These are phyloP conservation scores for Armadillidium nasatum DNA, from an alignment of 1,140 invertebrate genomes.

Conservation along the genomic window DNA sequence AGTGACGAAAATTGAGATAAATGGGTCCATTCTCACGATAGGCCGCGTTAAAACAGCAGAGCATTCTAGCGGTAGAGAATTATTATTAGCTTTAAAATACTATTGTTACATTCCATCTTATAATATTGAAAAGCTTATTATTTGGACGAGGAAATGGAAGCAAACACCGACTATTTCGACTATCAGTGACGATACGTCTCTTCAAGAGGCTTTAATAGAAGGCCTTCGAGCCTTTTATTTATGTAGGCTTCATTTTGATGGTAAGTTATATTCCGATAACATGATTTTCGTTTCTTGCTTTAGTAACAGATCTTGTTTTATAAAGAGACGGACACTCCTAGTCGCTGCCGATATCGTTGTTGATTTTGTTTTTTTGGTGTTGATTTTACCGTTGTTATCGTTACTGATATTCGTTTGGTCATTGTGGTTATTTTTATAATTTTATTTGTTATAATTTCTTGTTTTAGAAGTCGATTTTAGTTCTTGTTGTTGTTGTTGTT, in stretches of 20 bases:
- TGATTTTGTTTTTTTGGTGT: too few species aligned
- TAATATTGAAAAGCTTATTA: not conserved
- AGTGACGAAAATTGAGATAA: slow-evolving; percentile 8
- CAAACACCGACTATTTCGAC: not conserved
- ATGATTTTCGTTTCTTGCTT: too few species aligned
- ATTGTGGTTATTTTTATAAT: too few species aligned
- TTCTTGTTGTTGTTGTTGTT: too few species aligned
- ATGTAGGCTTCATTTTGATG: not conserved
- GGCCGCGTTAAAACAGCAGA: not conserved
- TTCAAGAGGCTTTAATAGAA: not conserved
- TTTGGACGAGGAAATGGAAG: not conserved
- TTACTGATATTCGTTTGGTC: too few species aligned
- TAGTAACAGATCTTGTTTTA: too few species aligned
- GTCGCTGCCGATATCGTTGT: too few species aligned
- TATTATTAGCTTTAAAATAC: not conserved
- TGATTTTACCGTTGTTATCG: too few species aligned
- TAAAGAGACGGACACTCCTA: too few species aligned
- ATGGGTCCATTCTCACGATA: slow-evolving; percentile 9
- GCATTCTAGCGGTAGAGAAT: not conserved
- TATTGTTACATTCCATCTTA: not conserved
- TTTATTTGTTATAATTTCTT: too few species aligned
- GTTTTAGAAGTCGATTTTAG: too few species aligned
- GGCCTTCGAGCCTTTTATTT: not conserved
- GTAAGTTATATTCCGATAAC: too few species aligned
- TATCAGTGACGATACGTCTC: not conserved